Base-by-base conservation (phyloP, 2,797 vertebrate species). In the Esox lucius region DNA sequence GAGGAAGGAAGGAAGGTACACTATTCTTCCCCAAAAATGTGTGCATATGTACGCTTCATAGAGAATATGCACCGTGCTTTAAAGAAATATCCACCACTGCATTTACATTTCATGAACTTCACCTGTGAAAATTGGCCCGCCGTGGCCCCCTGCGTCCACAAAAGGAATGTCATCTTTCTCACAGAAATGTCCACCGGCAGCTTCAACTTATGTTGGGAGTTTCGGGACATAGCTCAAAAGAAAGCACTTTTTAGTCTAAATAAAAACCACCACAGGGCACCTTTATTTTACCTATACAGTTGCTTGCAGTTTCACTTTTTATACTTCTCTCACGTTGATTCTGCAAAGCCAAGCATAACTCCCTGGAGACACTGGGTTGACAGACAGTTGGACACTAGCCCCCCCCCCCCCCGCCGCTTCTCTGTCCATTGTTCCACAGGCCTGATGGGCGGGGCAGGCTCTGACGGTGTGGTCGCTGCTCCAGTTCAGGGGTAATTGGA, bases 401-500 rank as follows among this genome's bases (percentile, higher is more conserved):
- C 77, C 65, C 56, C 70, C 75, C 51, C 16, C 64, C 19, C n/a
- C 69, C 66, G 48, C 74, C 70, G 61, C 68, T 77, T 16, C 17
- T 61, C 72, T 19, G 4, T 26, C 64, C 66, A 22, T 69, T 33
- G 68, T 33, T 70, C 68, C 26, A 26, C 48, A 51, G 68, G 51
- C 46, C 68, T 31, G 68, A 69, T 49, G 13, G 15, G 15, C 46
- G 24, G 68, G 35, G 22, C 67, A 7, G 49, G 33, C 56, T 33
- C 46, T 59, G 31, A 62, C 46, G n/a, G 15, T 19, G 71, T 62
- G 16, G 69, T 68, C 48, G 72, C 12, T 22, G 59, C 62, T 4
- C 13, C 71, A 16, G 39, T 78, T 72, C 74, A 31, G 78, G 56
- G 74, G 79, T 82, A 77, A 84, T 76, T 80, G 80, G 75, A 83